phyloP scores from a whole-genome alignment of 2,797 vertebrate species.

The Typhlichthys eigenmanni region DNA sequence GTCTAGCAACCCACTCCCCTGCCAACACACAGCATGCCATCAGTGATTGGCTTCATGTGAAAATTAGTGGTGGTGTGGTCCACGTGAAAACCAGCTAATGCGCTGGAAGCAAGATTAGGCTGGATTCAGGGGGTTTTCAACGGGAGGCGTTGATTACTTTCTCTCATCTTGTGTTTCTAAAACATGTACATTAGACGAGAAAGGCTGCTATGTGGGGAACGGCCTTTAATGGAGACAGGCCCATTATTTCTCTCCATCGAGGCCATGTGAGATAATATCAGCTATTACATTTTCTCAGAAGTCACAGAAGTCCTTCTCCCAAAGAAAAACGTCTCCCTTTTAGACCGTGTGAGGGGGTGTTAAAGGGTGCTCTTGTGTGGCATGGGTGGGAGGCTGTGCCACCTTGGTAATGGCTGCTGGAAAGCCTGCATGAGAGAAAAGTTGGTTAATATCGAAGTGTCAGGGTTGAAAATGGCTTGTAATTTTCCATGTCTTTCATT shows the following conservation, averaged over 20 bases:
- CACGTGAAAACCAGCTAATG: conserved; percentile 54
- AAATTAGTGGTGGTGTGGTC: conserved; percentile 47
- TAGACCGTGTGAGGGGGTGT: conserved; percentile 38
- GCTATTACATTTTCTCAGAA: conserved; percentile 72
- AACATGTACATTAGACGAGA: conserved; percentile 55
- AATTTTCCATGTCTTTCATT: conserved; percentile 35
- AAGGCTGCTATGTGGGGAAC: conserved; percentile 48
- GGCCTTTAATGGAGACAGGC: conserved; percentile 65
- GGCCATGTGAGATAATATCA: conserved; percentile 69
- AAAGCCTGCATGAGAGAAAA: conserved; percentile 32
- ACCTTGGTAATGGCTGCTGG: conserved; percentile 31
- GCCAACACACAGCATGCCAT: conserved; percentile 60
- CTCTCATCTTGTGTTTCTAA: conserved; percentile 53
- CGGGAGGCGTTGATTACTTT: conserved; percentile 55
- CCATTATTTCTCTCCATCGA: conserved; percentile 59
- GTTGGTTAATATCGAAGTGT: conserved; percentile 30
- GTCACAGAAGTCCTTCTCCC: conserved; percentile 43
- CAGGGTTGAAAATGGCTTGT: conserved; percentile 40
- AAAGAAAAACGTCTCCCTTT: conserved; percentile 50
- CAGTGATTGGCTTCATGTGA: conserved; percentile 52
- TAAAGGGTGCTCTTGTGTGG: conserved; percentile 35
- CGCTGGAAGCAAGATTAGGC: conserved; percentile 39
- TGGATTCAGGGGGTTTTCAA: conserved; percentile 42
- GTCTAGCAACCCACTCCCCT: conserved; percentile 49
- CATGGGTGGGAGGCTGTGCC: conserved; percentile 14